These are phyloP conservation scores for Myotis davidii DNA, from an alignment of 2,113 vertebrate species.

Conservation along the genomic window DNA sequence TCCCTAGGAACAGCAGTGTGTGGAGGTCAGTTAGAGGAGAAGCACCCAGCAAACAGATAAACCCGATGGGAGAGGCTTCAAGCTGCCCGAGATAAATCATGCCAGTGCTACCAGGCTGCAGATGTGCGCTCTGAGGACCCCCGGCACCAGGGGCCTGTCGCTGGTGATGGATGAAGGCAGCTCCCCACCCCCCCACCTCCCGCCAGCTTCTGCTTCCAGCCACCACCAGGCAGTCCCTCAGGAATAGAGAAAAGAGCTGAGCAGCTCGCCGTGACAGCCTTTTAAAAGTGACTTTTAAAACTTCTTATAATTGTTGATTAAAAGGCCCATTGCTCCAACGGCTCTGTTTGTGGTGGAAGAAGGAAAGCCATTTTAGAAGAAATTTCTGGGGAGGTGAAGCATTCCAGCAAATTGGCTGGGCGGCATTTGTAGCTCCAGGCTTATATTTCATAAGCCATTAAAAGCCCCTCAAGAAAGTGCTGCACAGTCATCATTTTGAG, in stretches of 20 bases:
- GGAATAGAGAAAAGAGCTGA: constrained; percentile 55
- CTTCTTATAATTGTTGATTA: constrained; percentile 73
- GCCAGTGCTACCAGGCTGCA: background rate
- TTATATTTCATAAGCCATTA: constrained; percentile 55
- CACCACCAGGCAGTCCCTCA: background rate
- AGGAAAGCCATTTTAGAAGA: constrained; percentile 57
- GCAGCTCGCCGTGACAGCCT: constrained; percentile 36
- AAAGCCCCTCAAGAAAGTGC: constrained; percentile 33
- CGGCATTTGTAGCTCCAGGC: background rate
- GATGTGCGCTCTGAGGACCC: constrained; percentile 1
- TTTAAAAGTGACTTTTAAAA: constrained; percentile 76
- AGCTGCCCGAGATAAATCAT: constrained; percentile 47
- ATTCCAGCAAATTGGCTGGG: background rate
- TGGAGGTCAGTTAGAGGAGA: constrained; percentile 10
- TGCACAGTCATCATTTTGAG: constrained; percentile 11
- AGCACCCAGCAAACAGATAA: background rate
- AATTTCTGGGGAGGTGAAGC: constrained; percentile 45
- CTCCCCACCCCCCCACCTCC: background rate
- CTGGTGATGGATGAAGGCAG: constrained; percentile 56
- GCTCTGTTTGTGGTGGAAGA: constrained; percentile 30
- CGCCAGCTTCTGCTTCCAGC: background rate
- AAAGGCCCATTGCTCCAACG: constrained; percentile 62
- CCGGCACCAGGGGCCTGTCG: constrained; percentile 32
- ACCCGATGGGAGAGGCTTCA: fast-evolving
- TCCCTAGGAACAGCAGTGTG: background rate